Conservation (phyloP, 2,113 vertebrate species). For the Ictalurus furcatus region DNA sequence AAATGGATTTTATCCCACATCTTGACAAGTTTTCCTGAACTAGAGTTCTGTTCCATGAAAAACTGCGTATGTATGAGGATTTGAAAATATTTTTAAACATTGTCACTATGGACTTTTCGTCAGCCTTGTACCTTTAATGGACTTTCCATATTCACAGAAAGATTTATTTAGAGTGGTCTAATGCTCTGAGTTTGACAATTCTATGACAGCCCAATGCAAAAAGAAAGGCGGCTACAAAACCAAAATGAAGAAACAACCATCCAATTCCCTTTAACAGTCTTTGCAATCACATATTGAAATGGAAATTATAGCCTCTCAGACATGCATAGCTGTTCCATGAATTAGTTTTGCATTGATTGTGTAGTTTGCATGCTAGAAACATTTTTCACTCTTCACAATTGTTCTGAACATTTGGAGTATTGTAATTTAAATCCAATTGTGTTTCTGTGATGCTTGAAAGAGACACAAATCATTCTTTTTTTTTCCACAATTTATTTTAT, state of each 20-base stretch:
- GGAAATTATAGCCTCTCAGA: constrained; percentile 67
- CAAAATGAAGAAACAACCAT: constrained; percentile 60
- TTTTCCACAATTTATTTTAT: constrained; percentile 68
- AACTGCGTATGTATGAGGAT: background rate
- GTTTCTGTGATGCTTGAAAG: constrained; percentile 52
- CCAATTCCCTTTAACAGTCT: constrained; percentile 61
- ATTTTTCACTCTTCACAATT: constrained; percentile 49
- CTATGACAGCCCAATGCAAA: constrained; percentile 36
- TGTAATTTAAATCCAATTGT: constrained; percentile 55
- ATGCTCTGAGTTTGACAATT: background rate
- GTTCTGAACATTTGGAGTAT: constrained; percentile 50
- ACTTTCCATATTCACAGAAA: background rate
- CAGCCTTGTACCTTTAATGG: background rate
- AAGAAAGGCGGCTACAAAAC: constrained; percentile 52
- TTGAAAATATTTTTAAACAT: background rate
- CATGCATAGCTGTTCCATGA: constrained; percentile 62
- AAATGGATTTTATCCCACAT: background rate
- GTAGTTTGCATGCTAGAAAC: constrained; percentile 57
- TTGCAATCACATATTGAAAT: constrained; percentile 69
- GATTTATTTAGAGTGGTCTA: background rate
- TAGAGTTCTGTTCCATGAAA: background rate
- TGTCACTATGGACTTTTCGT: background rate
- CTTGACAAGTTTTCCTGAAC: background rate
- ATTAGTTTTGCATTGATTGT: constrained; percentile 67
- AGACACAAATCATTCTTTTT: constrained; percentile 56